A percentile compares a stretch with the other conserved stretches of the same genome.
These are phyloP conservation scores for Chaenodraco wilsoni DNA, from an alignment of 2,797 vertebrate species.

Conservation along the genomic window DNA sequence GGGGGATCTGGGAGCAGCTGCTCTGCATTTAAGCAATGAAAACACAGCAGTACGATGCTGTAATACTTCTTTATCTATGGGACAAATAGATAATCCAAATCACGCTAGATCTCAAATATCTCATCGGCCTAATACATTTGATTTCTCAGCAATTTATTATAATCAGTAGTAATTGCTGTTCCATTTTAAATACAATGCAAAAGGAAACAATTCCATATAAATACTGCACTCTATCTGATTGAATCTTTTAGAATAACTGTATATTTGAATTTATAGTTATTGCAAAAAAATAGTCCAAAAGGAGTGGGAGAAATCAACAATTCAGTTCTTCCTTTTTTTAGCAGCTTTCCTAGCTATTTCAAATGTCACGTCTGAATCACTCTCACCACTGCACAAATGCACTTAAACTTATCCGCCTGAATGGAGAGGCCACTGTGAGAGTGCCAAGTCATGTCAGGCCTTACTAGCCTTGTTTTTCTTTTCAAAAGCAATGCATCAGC, in stretches of 20 bases:
- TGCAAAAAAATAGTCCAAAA: background rate
- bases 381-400: constrained; percentile 53
- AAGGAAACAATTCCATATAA: background rate
- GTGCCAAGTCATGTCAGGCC: constrained; percentile 64
- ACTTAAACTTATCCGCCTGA: constrained; percentile 55
- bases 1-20: constrained; percentile 25
- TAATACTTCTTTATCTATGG: constrained; percentile 1
- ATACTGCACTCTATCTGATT: constrained; percentile 1
- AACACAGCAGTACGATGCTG: background rate
- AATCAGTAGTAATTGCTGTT: no score
- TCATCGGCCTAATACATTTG: background rate
- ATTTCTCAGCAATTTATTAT: background rate
- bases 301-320: background rate
- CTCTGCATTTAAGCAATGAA: constrained; percentile 21
- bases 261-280: constrained; percentile 18
- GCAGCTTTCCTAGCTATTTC: constrained; percentile 28
- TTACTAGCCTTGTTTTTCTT: background rate
- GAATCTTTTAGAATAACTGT: background rate
- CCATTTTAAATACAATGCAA: background rate
- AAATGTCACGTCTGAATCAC: constrained; percentile 65
- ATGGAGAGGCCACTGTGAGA: constrained; percentile 41
- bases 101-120: background rate
- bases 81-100: background rate
- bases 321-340: constrained; percentile 18
- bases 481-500: background rate